Conservation (phyloP, 2,113 vertebrate genomes). For the Leptobrachium leishanense region DNA sequence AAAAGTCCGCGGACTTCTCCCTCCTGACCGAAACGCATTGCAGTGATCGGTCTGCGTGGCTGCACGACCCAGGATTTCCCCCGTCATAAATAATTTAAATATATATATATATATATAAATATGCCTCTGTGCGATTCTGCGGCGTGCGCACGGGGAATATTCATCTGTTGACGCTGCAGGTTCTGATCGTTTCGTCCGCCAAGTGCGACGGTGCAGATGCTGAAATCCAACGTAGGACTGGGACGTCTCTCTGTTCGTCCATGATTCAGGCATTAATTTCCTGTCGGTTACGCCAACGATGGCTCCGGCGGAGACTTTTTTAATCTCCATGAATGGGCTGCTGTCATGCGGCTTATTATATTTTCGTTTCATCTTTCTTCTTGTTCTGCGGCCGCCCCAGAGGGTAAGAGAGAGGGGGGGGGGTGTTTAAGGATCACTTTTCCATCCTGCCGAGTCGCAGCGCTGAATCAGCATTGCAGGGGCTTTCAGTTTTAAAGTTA, state of each 20-base stretch:
- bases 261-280: conserved; percentile 61
- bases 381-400: conserved; percentile 42
- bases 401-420: neutral
- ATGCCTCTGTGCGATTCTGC: too few species aligned
- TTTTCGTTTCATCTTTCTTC: conserved; percentile 51
- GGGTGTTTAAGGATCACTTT: conserved; percentile 10
- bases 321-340: conserved; percentile 55
- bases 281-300: conserved; percentile 58
- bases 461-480: neutral
- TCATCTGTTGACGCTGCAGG: too few species aligned
- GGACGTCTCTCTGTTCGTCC: neutral
- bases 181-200: neutral
- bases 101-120: too few species aligned
- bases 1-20: too few species aligned
- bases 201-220: neutral
- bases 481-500: conserved; percentile 22
- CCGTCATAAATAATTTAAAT: too few species aligned
- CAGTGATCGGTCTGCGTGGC: too few species aligned
- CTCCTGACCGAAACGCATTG: too few species aligned
- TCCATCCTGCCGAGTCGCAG: conserved; percentile 49
- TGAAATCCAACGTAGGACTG: neutral
- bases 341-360: conserved; percentile 53
- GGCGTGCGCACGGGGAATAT: too few species aligned
- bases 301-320: conserved; percentile 51
- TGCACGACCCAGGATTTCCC: too few species aligned